Conservation (phyloP, 2,113 vertebrate genomes). For the Amia ocellicauda region DNA sequence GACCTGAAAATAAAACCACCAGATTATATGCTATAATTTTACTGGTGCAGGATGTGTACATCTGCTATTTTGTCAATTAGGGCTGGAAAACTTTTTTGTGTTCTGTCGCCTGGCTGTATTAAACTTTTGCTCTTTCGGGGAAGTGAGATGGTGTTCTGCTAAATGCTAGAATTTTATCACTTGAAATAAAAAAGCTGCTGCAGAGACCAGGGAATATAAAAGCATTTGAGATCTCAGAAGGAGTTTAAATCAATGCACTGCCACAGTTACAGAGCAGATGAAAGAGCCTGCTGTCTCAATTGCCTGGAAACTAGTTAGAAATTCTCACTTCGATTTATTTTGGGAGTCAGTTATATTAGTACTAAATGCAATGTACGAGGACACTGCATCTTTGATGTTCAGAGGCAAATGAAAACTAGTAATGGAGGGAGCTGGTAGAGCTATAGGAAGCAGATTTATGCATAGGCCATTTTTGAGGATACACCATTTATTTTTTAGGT, state of each 20-base stretch:
- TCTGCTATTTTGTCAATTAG: no score
- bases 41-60: no score
- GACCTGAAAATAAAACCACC: no score
- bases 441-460: background rate
- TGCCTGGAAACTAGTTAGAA: conserved; percentile 79
- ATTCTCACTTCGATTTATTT: conserved; percentile 79
- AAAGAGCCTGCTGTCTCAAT: conserved; percentile 76
- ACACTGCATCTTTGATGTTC: conserved; percentile 75
- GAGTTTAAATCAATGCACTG: conserved; percentile 79
- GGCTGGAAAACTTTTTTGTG: conserved; percentile 39
- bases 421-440: conserved; percentile 35
- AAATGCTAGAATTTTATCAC: conserved; percentile 73
- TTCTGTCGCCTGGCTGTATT: conserved; percentile 60
- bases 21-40: no score
- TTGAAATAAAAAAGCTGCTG: conserved; percentile 57
- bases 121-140: conserved; percentile 49
- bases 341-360: conserved; percentile 64
- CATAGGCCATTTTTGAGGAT: background rate
- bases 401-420: conserved; percentile 66
- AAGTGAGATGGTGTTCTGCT: conserved; percentile 59
- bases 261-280: conserved; percentile 76
- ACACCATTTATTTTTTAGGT: background rate
- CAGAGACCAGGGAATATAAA: conserved; percentile 68
- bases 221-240: conserved; percentile 78
- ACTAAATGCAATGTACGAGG: conserved; percentile 71